Conservation (phyloP, 1,140 invertebrate species). For the Hylaeus volcanicus region DNA sequence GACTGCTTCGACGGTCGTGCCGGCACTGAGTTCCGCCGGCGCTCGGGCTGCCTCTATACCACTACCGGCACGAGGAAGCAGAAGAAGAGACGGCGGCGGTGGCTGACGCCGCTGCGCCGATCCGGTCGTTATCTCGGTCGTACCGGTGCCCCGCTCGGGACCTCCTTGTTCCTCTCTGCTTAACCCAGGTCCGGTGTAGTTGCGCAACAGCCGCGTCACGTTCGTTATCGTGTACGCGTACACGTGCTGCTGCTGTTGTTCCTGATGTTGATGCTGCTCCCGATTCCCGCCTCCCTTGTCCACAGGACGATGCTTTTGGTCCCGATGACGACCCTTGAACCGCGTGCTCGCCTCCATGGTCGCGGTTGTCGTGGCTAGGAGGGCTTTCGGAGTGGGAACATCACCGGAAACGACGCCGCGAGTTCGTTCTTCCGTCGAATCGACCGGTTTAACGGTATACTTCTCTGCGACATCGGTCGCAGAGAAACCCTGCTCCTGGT, state of each 20-base stretch:
- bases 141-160: constrained; percentile 57
- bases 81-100: constrained; percentile 71
- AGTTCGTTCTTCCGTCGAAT: constrained; percentile 49
- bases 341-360: neutral
- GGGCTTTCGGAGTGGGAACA: neutral
- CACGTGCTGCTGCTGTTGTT: constrained; percentile 72
- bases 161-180: constrained; percentile 59
- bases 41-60: constrained; percentile 74
- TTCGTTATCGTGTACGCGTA: constrained; percentile 79
- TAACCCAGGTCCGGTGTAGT: constrained; percentile 77
- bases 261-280: constrained; percentile 35
- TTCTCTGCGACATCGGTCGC: constrained; percentile 39
- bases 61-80: constrained; percentile 69
- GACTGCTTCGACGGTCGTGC: constrained; percentile 75
- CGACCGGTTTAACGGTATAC: constrained; percentile 55
- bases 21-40: constrained; percentile 76
- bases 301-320: constrained; percentile 9
- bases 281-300: neutral
- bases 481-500: constrained; percentile 31
- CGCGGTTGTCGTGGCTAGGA: constrained; percentile 25
- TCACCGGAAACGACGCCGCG: constrained; percentile 30
- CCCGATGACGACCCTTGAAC: neutral
- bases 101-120: constrained; percentile 48
- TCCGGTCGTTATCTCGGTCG: constrained; percentile 71
- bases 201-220: constrained; percentile 78